phyloP scores from a whole-genome alignment of 2,797 vertebrate genomes.

The Tapirus indicus region DNA sequence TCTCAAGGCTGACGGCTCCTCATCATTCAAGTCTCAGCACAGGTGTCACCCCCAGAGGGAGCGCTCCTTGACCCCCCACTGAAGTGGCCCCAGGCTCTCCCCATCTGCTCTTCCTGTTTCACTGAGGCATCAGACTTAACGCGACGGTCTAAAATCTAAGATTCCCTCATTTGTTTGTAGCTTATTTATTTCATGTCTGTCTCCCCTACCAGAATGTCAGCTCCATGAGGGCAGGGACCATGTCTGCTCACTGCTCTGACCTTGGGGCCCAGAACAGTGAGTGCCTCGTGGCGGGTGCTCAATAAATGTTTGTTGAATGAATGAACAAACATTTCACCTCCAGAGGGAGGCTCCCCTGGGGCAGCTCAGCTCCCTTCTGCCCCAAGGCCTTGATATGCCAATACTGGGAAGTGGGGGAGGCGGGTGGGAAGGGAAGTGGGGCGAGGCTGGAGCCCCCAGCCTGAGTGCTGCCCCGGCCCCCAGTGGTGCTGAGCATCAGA shows the following conservation, averaged over 20 bases:
- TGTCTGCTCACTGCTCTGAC: not conserved
- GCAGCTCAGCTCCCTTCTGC: not conserved
- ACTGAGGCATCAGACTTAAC: not conserved
- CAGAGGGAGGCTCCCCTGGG: not conserved
- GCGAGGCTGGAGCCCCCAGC: not conserved
- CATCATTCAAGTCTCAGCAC: not conserved
- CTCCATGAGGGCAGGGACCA: not conserved
- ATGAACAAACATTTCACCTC: not conserved
- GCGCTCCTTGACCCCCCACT: not conserved
- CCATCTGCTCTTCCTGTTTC: not conserved
- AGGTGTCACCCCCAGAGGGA: not conserved
- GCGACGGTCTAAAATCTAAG: not conserved
- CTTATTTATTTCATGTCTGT: not conserved
- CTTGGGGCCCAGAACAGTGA: not conserved
- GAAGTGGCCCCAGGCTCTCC: not conserved
- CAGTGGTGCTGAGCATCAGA: not conserved
- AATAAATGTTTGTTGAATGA: not conserved
- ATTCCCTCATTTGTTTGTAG: not conserved
- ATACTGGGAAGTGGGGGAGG: not conserved
- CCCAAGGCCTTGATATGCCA: not conserved
- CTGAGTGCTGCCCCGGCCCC: not conserved
- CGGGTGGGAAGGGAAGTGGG: not conserved
- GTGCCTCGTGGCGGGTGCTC: not conserved
- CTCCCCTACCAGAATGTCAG: constrained; percentile 48
- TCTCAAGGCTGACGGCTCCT: not conserved